Conservation (phyloP, 92 coral and sea anemone genomes). For the Epizoanthus fatuus region DNA sequence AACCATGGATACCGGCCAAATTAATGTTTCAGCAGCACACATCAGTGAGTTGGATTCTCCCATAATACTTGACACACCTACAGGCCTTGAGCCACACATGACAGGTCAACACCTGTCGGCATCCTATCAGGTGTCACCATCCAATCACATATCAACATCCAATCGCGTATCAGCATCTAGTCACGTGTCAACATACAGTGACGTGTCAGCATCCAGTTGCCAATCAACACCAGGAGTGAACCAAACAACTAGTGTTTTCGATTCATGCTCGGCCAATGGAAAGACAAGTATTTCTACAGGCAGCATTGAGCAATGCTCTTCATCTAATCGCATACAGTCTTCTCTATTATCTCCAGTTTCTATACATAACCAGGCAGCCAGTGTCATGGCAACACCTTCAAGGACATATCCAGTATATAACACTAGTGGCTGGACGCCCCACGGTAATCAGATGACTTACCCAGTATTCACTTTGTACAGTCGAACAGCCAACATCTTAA, state of each 20-base stretch:
- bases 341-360: neutral
- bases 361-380: neutral
- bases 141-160: neutral
- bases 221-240: neutral
- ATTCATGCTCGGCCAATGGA: neutral
- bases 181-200: neutral
- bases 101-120: neutral
- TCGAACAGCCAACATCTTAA: neutral
- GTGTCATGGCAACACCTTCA: neutral
- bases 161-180: neutral
- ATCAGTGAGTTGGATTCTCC: neutral
- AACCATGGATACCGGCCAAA: neutral
- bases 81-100: neutral
- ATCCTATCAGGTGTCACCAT: neutral
- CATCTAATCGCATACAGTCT: neutral
- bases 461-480: neutral
- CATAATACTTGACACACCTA: neutral
- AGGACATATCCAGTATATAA: neutral
- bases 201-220: neutral
- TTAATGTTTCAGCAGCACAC: too few relatives aligned
- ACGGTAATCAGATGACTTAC: neutral
- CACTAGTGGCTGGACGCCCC: neutral
- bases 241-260: neutral
- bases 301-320: too few relatives aligned
- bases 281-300: neutral